A percentile compares a stretch with the other conserved stretches of the same genome.
Conservation (phyloP, 2,797 vertebrate genomes). For the Silurus aristotelis region DNA sequence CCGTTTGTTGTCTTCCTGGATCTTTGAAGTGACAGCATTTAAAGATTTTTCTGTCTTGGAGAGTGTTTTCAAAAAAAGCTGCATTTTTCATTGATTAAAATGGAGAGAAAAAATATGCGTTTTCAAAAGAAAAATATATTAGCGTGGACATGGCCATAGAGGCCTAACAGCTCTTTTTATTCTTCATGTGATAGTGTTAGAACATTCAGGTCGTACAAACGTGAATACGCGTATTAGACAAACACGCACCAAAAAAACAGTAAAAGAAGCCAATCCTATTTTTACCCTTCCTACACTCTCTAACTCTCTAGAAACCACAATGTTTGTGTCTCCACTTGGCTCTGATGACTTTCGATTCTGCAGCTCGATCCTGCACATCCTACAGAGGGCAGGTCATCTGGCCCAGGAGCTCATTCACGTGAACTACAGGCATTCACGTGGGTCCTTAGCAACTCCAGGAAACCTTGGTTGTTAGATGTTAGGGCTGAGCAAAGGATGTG, state of each 20-base stretch:
- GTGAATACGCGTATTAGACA: neutral
- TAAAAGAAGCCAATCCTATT: neutral
- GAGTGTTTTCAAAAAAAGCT: too few species aligned
- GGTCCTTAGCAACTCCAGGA: neutral
- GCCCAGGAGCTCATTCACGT: neutral
- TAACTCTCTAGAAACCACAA: conserved; percentile 27
- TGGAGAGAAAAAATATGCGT: too few species aligned
- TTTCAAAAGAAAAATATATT: too few species aligned
- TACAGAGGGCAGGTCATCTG: conserved; percentile 12
- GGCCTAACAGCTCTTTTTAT: neutral
- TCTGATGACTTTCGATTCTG: conserved; percentile 1
- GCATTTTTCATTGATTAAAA: too few species aligned
- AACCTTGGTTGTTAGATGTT: neutral
- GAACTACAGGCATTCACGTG: neutral
- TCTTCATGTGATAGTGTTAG: neutral
- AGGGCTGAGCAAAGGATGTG: neutral
- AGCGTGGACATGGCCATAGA: too few species aligned
- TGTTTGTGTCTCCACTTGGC: conserved; percentile 45
- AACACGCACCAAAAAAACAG: conserved; percentile 11
- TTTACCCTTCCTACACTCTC: conserved; percentile 15
- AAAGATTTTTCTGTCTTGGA: too few species aligned
- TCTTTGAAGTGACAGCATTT: too few species aligned
- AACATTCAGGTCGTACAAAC: neutral
- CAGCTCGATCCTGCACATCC: conserved; percentile 23
- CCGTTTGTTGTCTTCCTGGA: too few species aligned